phyloP scores from a whole-genome alignment of 1,140 invertebrate species.

The Potamilus streckersoni region DNA sequence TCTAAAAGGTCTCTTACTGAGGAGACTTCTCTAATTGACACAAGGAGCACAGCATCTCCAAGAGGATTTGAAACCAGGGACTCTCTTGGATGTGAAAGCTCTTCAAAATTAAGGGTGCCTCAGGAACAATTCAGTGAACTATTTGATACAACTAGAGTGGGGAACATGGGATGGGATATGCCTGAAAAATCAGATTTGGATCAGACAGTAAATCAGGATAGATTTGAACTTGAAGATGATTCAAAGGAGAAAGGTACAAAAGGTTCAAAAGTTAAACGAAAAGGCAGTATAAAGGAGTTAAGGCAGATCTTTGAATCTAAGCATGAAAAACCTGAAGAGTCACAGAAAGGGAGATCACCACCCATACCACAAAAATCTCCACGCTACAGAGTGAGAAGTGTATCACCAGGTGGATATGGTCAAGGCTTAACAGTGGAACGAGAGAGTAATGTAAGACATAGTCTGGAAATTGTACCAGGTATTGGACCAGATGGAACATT shows the following conservation, averaged over 20 bases:
- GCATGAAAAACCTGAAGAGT: constrained; percentile 28
- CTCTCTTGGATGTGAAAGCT: constrained; percentile 1
- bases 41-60: too few species aligned
- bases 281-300: constrained; percentile 62
- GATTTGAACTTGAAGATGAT: background rate
- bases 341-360: constrained; percentile 22
- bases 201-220: background rate
- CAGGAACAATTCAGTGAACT: background rate
- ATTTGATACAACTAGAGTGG: background rate
- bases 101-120: background rate
- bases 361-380: constrained; percentile 17
- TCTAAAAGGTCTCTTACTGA: too few species aligned
- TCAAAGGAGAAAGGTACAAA: constrained; percentile 8
- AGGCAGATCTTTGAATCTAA: constrained; percentile 55
- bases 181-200: background rate
- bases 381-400: constrained; percentile 27
- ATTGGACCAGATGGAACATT: constrained; percentile 25
- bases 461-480: constrained; percentile 48
- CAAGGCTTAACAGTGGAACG: background rate
- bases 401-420: constrained; percentile 23
- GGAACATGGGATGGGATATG: background rate
- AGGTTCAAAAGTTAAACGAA: constrained; percentile 35
- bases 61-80: background rate
- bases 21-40: too few species aligned
- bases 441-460: constrained; percentile 40